Evolutionary conservation across 2,888 invertebrate species (phyloP), one percentile per base, ranked within the genome.

Genomic region (Chalcosyrphus nemorum): DNA sequence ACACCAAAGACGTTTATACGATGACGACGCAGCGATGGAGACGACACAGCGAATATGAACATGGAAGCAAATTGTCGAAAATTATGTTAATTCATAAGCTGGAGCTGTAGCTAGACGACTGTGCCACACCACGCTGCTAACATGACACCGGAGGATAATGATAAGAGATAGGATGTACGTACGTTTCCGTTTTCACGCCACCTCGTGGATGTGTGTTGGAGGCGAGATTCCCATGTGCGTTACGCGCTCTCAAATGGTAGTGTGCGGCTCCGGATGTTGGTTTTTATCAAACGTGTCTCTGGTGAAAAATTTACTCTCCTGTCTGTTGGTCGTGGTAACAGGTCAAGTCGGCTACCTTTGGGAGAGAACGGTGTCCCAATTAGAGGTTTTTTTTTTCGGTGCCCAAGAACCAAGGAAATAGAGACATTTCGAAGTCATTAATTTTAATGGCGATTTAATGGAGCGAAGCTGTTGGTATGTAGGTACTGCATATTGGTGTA

Each of bases 71-170:
- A 80, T 84, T 80, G 63, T 54, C 57, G 70, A 84, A 84, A 80
- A 80, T 84, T 84, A 84, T 84, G 74, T 84, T 74, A 84, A 84
- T 84, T 84, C 84, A 68, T 78, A 68, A 72, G 66, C 66, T 45
- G 13, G 13, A 50, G 45, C 41, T 52, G 41, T 2, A 59, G 32
- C 6, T 29, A 15, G 1, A 4, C n/a, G 11, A 38, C 19, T 3
- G 29, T 29, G 32, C 11, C 7, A n/a, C 32, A 9, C 45, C 41
- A 35, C 17, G 57, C 7, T 45, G 59, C 63, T 35, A 19, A 63
- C 63, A 45, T 45, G 63, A 63, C 63, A 45, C 56, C 52, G 29
- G 41, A 70, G 57, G 41, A 72, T 61, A 61, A 52, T 29, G 61
- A 61, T 52, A 61, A 52, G 29, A 27, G 61, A n/a, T n/a, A 13